Evolutionary conservation across 2,888 invertebrate genomes (phyloP).

Genomic region (Bruchidius siliquastri): DNA sequence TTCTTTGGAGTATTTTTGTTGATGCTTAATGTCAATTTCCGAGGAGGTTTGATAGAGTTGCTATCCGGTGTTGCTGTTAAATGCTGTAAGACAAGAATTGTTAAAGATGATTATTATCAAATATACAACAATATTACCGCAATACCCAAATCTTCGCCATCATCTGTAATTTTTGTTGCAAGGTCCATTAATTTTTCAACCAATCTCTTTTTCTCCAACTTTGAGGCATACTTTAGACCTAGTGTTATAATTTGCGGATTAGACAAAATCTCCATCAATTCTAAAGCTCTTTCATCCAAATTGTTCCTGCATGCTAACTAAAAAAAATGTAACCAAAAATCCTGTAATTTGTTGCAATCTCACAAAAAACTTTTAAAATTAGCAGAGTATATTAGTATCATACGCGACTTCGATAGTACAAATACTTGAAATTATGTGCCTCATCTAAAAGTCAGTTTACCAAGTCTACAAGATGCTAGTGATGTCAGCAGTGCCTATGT

Average conservation of each 20-base stretch:
- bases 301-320: conserved; percentile 81
- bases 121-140: conserved; percentile 3
- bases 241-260: conserved; percentile 73
- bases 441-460: no score
- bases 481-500: no score
- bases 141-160: conserved; percentile 21
- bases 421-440: no score
- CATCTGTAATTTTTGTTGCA: conserved; percentile 29
- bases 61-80: conserved; percentile 15
- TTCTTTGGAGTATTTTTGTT: conserved; percentile 14
- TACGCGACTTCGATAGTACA: no score
- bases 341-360: no score
- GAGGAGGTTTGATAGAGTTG: conserved; percentile 16
- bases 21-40: conserved; percentile 17
- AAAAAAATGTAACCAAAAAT: no score
- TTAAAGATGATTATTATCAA: neutral
- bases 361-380: no score
- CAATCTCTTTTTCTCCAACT: conserved; percentile 70
- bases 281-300: conserved; percentile 79
- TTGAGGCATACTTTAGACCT: conserved; percentile 84
- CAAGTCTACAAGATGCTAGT: no score
- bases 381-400: no score
- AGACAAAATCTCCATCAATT: conserved; percentile 77
- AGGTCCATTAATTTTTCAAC: conserved; percentile 64
- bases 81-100: conserved; percentile 10